These are phyloP conservation scores for Euplagia quadripunctaria DNA, from an alignment of 2,888 invertebrate species.

Conservation along the genomic window DNA sequence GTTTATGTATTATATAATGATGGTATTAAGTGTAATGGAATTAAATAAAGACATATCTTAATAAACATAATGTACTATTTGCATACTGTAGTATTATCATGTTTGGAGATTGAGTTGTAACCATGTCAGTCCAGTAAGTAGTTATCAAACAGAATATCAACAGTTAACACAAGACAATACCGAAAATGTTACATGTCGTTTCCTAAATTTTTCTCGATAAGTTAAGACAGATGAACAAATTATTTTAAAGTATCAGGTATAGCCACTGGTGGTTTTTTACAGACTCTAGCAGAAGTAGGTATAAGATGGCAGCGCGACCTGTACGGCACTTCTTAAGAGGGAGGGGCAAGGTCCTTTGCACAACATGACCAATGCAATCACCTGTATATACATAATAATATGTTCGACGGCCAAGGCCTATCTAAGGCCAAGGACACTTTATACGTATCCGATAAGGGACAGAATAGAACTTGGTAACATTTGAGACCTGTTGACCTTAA, in stretches of 20 bases:
- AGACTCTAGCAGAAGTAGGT: neutral
- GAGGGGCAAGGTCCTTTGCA: neutral
- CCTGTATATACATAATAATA: neutral
- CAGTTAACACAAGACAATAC: neutral
- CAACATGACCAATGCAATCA: neutral
- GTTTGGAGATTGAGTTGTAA: neutral
- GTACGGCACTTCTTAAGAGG: neutral
- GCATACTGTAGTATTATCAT: neutral
- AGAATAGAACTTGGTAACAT: neutral
- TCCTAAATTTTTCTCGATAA: neutral
- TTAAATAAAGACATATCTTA: neutral
- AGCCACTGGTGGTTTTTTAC: too few species aligned
- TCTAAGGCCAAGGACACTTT: slow-evolving; percentile 1
- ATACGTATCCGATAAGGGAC: neutral
- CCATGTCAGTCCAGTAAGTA: neutral
- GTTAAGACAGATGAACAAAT: neutral
- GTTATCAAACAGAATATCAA: too few species aligned
- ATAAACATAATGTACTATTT: neutral
- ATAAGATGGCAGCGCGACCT: neutral
- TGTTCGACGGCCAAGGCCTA: slow-evolving; percentile 2
- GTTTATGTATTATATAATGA: neutral
- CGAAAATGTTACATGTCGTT: neutral
- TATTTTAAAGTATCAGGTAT: too few species aligned
- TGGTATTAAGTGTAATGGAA: neutral
- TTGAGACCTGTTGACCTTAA: neutral